A percentile compares a stretch with the other conserved stretches of the same genome.
Evolutionary conservation across 2,797 vertebrate genomes (phyloP).

Genomic region (Valencia hispanica): DNA sequence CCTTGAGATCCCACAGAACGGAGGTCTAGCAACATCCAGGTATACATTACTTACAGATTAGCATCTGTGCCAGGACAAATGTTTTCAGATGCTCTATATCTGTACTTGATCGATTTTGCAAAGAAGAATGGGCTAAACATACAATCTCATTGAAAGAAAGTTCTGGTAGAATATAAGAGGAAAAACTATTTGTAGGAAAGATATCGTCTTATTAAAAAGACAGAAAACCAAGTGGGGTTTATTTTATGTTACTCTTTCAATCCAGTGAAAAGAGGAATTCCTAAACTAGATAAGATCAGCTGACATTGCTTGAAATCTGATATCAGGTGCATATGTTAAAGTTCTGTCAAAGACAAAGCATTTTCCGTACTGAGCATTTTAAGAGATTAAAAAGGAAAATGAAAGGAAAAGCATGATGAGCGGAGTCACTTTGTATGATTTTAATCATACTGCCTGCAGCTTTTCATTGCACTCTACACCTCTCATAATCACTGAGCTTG

Average conservation of each 20-base stretch:
- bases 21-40: too few relatives aligned
- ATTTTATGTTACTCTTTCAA: too few relatives aligned
- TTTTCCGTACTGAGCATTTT: not conserved
- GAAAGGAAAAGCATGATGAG: constrained; percentile 17
- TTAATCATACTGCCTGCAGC: constrained; percentile 36
- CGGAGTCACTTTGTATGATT: constrained; percentile 23
- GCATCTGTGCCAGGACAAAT: too few relatives aligned
- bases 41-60: too few relatives aligned
- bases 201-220: not conserved
- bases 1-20: too few relatives aligned
- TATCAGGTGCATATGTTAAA: not conserved
- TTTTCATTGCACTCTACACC: constrained; percentile 36
- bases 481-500: constrained; percentile 36
- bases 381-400: not conserved
- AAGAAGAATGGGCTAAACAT: too few relatives aligned
- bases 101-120: too few relatives aligned
- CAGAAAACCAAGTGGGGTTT: not conserved
- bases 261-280: not conserved
- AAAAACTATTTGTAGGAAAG: not conserved
- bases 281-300: not conserved
- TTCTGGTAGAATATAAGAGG: not conserved
- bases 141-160: not conserved
- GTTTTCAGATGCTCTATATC: too few relatives aligned
- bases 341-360: not conserved
- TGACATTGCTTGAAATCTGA: not conserved